Base-by-base conservation (phyloP, 2,888 invertebrate genomes). In the Polia nebulosa region DNA sequence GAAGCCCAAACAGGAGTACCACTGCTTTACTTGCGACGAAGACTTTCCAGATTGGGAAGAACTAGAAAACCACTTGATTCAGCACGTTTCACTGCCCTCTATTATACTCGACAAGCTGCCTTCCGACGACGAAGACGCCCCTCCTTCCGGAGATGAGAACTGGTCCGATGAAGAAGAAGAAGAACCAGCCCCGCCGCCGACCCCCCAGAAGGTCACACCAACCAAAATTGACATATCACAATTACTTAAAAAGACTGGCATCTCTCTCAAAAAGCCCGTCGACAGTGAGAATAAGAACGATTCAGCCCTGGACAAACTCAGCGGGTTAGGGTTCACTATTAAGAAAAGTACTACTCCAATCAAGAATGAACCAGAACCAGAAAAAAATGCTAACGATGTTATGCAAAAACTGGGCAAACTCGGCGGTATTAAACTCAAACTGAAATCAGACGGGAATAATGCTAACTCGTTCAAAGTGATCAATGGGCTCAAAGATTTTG, bases 1-100 rank as follows among this genome's bases (percentile, higher is more conserved):
- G 71, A 92, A 93, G 62, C 94, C 94, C 0, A 94, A 94, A 75
- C 83, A 91, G 64, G 94, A 95, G 76, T 87, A 89, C 72, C 91
- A 89, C 78, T 97, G 97, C 82, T 90, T 89, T 79, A 96, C 96
- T 41, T 97, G 97, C 83, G 90, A 95, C 80, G 89, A 94, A 68
- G 94, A 95, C 66, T 97, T 95, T 85, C 88, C 87, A 15, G 87
- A 91, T 76, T 94, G 94, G 90, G 90, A 91, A 49, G 94, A 93
- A 20, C 85, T 96, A 71, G 92, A 96, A 79, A 91, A 92, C 17
- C 97, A 97, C 87, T 90, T 96, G 15, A 91, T 96, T 39, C 93
- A 94, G 61, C 96, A 96, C 92, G 96, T 97, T 52, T 96, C 95
- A 9, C 92, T 96, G 82, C 96, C 96, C 52, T 90, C 88, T 1